Evolutionary conservation across 2,113 vertebrate species (phyloP).

Genomic region (Corvus hawaiiensis): DNA sequence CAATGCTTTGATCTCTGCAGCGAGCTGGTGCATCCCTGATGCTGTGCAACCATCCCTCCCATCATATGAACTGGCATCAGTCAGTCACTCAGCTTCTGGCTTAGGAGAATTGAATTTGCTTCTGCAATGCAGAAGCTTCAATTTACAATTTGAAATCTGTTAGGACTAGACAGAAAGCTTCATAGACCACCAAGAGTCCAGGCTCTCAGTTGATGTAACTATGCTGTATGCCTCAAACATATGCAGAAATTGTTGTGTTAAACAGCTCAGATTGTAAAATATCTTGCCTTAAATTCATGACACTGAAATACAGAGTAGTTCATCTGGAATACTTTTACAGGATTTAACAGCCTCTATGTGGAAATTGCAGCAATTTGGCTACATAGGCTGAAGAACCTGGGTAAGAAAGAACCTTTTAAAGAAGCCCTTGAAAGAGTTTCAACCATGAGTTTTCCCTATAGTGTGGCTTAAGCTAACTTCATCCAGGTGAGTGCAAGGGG

Average conservation of each 20-base stretch:
- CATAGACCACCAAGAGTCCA: neutral
- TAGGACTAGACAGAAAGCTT: neutral
- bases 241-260: neutral
- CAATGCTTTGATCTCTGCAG: neutral
- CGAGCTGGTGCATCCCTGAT: neutral
- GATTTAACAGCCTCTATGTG: neutral
- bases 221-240: neutral
- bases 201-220: neutral
- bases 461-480: neutral
- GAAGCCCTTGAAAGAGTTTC: neutral
- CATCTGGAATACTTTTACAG: neutral
- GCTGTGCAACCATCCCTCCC: neutral
- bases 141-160: neutral
- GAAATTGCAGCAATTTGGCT: neutral
- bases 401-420: neutral
- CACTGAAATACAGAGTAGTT: neutral
- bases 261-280: neutral
- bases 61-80: neutral
- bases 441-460: neutral
- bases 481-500: neutral
- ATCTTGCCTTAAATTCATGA: neutral
- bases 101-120: neutral
- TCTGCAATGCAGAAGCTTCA: neutral
- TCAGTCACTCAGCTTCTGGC: fast-evolving
- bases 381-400: neutral